Evolutionary conservation across 2,113 vertebrate genomes (phyloP).

Genomic region (Hemibagrus wyckioides): DNA sequence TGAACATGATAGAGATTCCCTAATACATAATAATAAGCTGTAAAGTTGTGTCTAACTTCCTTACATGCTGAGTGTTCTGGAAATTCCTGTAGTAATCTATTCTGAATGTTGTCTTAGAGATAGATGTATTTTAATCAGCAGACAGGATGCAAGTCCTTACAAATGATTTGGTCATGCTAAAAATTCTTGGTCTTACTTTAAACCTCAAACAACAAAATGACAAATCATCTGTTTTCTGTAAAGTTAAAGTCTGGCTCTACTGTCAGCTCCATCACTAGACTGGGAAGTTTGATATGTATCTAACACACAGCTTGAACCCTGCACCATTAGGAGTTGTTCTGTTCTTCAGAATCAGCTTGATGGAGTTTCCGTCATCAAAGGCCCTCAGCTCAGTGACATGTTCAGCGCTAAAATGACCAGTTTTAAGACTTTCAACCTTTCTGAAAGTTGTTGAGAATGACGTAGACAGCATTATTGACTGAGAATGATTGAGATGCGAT

Average conservation of each 20-base stretch:
- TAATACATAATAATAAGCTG: not conserved
- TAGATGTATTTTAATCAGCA: not conserved
- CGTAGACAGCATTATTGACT: not conserved
- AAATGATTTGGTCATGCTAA: not conserved
- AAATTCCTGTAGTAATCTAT: no score
- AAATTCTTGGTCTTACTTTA: not conserved
- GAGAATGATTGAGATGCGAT: conserved; percentile 4
- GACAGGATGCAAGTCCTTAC: not conserved
- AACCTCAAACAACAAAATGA: conserved; percentile 12
- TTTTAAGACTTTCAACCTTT: not conserved
- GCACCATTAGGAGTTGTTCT: not conserved
- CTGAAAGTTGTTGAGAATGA: not conserved
- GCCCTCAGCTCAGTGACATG: not conserved
- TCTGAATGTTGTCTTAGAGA: not conserved
- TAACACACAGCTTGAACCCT: not conserved
- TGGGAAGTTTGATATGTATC: not conserved
- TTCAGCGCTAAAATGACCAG: not conserved
- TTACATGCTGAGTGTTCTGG: no score
- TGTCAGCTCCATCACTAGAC: not conserved
- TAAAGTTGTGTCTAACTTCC: not conserved
- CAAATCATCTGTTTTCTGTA: not conserved
- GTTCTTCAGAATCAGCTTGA: not conserved
- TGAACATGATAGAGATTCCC: not conserved
- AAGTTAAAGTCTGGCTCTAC: not conserved
- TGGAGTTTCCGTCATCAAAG: not conserved